phyloP scores from a whole-genome alignment of 2,797 vertebrate genomes.

The Acropternis orthonyx region DNA sequence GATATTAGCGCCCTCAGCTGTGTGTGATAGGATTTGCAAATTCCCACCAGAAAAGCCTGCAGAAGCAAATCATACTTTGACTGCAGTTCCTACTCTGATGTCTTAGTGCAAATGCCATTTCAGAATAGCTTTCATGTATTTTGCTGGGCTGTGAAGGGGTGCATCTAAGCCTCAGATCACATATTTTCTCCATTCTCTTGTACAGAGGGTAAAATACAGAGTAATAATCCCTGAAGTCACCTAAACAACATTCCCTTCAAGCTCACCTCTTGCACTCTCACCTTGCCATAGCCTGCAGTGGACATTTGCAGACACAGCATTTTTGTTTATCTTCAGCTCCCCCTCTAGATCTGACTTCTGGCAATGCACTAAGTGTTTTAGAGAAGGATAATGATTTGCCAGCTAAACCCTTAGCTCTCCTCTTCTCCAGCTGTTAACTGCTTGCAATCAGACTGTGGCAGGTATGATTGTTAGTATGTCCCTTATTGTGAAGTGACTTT shows the following conservation, averaged over 20 bases:
- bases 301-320: not conserved
- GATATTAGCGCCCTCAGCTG: not conserved
- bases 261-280: not conserved
- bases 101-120: not conserved
- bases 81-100: not conserved
- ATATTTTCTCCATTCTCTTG: not conserved
- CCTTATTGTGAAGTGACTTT: not conserved
- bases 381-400: not conserved
- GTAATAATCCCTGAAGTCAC: not conserved
- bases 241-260: not conserved
- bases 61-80: not conserved
- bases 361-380: not conserved
- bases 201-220: not conserved
- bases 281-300: not conserved
- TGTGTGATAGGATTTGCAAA: not conserved
- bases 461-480: not conserved
- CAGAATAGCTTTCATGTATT: not conserved
- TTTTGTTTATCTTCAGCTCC: not conserved
- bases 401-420: not conserved
- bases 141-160: not conserved
- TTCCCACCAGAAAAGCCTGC: not conserved
- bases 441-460: not conserved
- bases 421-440: not conserved
- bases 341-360: not conserved
- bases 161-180: not conserved